These are phyloP conservation scores for Uropetala carovei DNA, from an alignment of 2,888 invertebrate species.

Conservation along the genomic window DNA sequence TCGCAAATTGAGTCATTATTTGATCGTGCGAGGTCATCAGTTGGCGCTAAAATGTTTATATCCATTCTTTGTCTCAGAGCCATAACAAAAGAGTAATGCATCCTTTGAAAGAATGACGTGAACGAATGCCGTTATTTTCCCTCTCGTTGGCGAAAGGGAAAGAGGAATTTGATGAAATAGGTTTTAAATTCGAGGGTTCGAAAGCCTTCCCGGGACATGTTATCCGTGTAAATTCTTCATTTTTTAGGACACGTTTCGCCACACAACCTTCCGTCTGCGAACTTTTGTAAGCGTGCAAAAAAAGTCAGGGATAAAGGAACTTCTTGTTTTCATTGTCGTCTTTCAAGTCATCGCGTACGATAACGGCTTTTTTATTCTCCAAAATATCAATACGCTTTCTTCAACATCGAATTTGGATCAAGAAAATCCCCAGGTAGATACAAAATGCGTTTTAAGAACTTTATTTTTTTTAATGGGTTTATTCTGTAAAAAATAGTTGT, in stretches of 20 bases:
- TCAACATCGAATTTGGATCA: too few relatives aligned
- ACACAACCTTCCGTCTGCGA: too few relatives aligned
- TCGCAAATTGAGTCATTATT: conserved; percentile 22
- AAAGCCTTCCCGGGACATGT: neutral
- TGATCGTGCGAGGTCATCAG: neutral
- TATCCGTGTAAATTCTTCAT: neutral
- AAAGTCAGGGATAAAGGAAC: neutral
- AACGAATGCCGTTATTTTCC: conserved; percentile 28
- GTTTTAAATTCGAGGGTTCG: conserved; percentile 7
- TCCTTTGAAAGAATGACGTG: neutral
- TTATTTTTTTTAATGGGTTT: too few relatives aligned
- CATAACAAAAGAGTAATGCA: conserved; percentile 39
- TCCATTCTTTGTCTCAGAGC: neutral
- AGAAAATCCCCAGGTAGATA: too few relatives aligned
- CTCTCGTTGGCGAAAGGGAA: neutral
- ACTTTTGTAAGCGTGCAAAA: neutral
- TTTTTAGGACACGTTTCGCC: neutral
- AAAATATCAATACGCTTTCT: too few relatives aligned
- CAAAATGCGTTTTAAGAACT: too few relatives aligned
- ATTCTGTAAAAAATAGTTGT: too few relatives aligned
- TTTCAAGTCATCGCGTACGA: too few relatives aligned
- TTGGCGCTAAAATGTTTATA: neutral
- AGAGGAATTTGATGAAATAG: conserved; percentile 1
- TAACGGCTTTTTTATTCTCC: too few relatives aligned
- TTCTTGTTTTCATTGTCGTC: too few relatives aligned